These are phyloP conservation scores for Leptinotarsa tumamoca DNA, from an alignment of 2,888 invertebrate genomes.

Conservation along the genomic window DNA sequence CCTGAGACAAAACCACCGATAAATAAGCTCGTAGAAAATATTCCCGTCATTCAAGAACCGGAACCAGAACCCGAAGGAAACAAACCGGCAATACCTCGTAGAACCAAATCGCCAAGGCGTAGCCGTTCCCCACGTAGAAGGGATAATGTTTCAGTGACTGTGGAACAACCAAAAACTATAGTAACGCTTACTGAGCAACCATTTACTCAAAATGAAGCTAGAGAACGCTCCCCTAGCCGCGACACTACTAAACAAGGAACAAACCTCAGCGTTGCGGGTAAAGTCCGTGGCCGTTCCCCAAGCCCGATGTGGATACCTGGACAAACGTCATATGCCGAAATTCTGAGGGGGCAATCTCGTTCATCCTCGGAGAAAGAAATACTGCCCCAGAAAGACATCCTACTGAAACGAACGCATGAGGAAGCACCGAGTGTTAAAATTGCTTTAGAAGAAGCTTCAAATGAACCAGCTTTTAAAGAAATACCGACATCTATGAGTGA, in stretches of 20 bases:
- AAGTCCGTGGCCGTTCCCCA: constrained; percentile 70
- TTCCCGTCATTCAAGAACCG: constrained; percentile 44
- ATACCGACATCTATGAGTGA: neutral
- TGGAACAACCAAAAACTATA: neutral
- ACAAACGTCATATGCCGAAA: constrained; percentile 83
- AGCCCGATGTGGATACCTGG: constrained; percentile 82
- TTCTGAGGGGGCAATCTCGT: constrained; percentile 74
- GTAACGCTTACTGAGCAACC: neutral
- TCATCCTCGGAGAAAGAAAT: constrained; percentile 41
- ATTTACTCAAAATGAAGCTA: neutral
- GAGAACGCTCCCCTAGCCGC: constrained; percentile 28
- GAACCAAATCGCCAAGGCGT: constrained; percentile 63
- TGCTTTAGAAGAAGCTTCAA: neutral
- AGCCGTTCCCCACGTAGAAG: constrained; percentile 69
- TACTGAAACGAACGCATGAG: neutral
- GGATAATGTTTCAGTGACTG: constrained; percentile 50
- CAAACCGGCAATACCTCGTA: constrained; percentile 37
- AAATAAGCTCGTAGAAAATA: constrained; percentile 36
- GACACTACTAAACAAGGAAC: constrained; percentile 15
- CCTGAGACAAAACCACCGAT: constrained; percentile 51
- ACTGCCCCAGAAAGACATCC: constrained; percentile 14
- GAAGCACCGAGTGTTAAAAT: neutral
- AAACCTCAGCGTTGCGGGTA: constrained; percentile 34
- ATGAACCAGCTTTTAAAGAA: neutral
- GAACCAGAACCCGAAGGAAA: constrained; percentile 36